These are phyloP conservation scores for Lasioglossum figueresi DNA, from an alignment of 2,888 invertebrate species.

Conservation along the genomic window DNA sequence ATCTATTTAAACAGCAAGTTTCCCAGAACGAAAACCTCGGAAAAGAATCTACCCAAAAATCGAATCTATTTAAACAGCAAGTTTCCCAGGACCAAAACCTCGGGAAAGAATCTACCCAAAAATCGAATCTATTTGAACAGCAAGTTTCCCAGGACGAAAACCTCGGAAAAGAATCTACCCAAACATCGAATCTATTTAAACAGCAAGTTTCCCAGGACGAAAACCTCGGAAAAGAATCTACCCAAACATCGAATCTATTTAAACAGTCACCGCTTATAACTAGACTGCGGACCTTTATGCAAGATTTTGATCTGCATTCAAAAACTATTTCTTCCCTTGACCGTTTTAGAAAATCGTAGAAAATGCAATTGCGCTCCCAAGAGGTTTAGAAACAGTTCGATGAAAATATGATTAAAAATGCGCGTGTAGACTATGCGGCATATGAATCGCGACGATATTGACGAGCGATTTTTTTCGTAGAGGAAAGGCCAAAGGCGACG, in stretches of 20 bases:
- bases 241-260: not conserved
- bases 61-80: too few species aligned
- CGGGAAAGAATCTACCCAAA: not conserved
- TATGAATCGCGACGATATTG: not conserved
- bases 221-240: not conserved
- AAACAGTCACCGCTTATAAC: too few species aligned
- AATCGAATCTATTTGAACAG: too few species aligned
- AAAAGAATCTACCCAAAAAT: not conserved
- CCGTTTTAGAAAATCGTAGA: too few species aligned
- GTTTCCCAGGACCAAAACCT: not conserved
- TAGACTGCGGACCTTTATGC: too few species aligned
- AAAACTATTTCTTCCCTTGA: too few species aligned
- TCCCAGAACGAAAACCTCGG: not conserved
- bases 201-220: not conserved
- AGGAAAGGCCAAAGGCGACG: conserved; percentile 81
- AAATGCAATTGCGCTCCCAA: too few species aligned
- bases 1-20: not conserved
- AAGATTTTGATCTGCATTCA: too few species aligned
- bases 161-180: not conserved
- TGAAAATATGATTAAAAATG: too few species aligned
- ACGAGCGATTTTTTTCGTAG: conserved; percentile 63
- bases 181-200: too few species aligned
- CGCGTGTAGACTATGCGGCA: not conserved
- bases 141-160: not conserved
- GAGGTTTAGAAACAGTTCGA: too few species aligned